Evolutionary conservation across 1,140 invertebrate genomes (phyloP), one percentile per base, ranked within the genome.

Genomic region (Frieseomelitta varia): DNA sequence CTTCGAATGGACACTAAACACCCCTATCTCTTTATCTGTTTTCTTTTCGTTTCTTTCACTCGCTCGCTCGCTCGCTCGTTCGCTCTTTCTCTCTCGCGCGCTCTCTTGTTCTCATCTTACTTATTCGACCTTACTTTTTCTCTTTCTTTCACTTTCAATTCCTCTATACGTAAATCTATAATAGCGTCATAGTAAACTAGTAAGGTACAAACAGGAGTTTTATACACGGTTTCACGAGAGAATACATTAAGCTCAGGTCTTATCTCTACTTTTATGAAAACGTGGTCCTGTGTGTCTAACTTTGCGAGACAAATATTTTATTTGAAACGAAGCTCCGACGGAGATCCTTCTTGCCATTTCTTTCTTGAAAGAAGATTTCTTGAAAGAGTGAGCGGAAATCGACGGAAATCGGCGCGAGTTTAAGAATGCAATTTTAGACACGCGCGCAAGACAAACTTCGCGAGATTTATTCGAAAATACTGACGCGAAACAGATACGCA

Each of bases 171-270:
- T 85, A 85, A 47, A 91, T 91, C 88, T 85, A 90, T 81, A 69
- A 88, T 79, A 85, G 89, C 81, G 71, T 79, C 85, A 75, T 88
- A 86, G 89, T 89, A 92, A 91, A 92, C 88, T 91, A 91, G 68
- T 91, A 92, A 92, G 88, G 85, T 93, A 93, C 90, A 93, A 93
- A 93, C 88, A 92, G 86, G 88, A 91, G 85, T 90, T 90, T 91
- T 90, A 88, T 87, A 91, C 81, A 89, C 88, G 85, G 85, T 91
- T 87, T 71, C 79, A 83, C 82, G 77, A 88, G 87, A 90, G 74
- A 89, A 67, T 89, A 90, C 83, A 90, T 91, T 92, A 93, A 93
- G 91, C 92, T 92, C 92, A 90, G 89, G 78, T 92, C 85, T 91
- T 91, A 91, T 88, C 14, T 89, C 90, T 91, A 92, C 71, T 77